Evolutionary conservation across 1,140 invertebrate species (phyloP).

Genomic region (Augochlora pura): DNA sequence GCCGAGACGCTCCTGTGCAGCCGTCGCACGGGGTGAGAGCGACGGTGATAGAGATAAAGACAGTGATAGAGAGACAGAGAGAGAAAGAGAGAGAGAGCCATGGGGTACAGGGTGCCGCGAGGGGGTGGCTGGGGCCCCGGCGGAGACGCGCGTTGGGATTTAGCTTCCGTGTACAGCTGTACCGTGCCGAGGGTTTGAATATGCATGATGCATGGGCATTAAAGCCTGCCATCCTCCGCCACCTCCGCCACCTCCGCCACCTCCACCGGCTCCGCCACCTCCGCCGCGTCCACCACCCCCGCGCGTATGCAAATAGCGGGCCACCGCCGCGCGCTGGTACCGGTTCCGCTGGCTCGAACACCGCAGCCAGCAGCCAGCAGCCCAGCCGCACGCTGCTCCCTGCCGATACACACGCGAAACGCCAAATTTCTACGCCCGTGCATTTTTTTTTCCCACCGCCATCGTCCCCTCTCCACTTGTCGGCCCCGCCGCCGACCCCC

Average conservation of each 20-base stretch:
- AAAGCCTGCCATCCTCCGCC: conserved; percentile 70
- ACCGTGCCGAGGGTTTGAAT: conserved; percentile 77
- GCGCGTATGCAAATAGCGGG: conserved; percentile 77
- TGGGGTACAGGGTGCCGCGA: too few relatives aligned
- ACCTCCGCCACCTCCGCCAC: conserved; percentile 49
- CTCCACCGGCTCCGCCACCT: conserved; percentile 50
- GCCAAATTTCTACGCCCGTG: conserved; percentile 25
- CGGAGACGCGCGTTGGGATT: conserved; percentile 76
- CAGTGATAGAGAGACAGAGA: conserved; percentile 10
- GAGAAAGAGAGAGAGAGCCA: conserved; percentile 7
- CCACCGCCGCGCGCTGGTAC: conserved; percentile 41
- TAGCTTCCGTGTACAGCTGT: conserved; percentile 78
- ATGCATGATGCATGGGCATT: conserved; percentile 81
- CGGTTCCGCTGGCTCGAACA: conserved; percentile 43
- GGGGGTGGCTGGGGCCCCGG: conserved; percentile 30
- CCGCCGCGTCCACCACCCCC: conserved; percentile 41
- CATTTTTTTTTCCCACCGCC: conserved; percentile 17
- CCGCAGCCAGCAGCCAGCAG: conserved; percentile 55
- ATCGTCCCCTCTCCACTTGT: neutral
- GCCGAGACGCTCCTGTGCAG: conserved; percentile 4
- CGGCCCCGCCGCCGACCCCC: neutral
- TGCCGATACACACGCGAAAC: conserved; percentile 31
- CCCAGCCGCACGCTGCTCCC: conserved; percentile 1
- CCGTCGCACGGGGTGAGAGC: too few relatives aligned
- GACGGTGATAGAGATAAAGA: neutral